A percentile compares a stretch with the other conserved stretches of the same genome.
These are phyloP conservation scores for Porites divaricata DNA, from an alignment of 92 coral and sea anemone species.

Conservation along the genomic window DNA sequence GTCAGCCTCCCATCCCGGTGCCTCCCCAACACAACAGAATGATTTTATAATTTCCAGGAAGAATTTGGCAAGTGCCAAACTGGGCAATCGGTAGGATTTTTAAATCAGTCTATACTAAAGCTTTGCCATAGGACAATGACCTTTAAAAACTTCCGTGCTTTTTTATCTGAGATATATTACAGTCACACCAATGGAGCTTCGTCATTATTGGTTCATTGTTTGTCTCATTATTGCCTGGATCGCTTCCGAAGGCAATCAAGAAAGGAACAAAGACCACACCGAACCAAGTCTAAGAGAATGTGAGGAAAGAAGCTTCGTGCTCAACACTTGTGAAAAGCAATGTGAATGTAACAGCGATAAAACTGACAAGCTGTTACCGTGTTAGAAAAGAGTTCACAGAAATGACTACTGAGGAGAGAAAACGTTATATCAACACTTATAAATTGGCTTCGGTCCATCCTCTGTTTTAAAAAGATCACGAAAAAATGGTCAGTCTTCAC, in stretches of 20 bases:
- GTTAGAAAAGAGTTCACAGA: slow-evolving; percentile 29
- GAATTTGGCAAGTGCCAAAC: too few species aligned
- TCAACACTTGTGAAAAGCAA: slow-evolving; percentile 30
- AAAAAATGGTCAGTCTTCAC: slow-evolving; percentile 4
- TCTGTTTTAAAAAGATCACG: neutral
- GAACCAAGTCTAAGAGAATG: neutral
- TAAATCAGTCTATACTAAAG: too few species aligned
- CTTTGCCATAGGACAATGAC: too few species aligned
- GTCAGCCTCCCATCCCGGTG: too few species aligned
- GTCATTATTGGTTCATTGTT: neutral
- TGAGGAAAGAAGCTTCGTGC: slow-evolving; percentile 18
- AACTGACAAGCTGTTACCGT: slow-evolving; percentile 22
- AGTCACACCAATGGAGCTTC: neutral
- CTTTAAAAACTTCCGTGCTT: neutral
- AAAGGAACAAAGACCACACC: neutral
- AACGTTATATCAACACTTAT: slow-evolving; percentile 18
- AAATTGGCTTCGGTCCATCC: slow-evolving; percentile 3
- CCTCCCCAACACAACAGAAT: too few species aligned
- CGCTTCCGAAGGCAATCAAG: slow-evolving; percentile 1
- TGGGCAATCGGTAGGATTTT: too few species aligned
- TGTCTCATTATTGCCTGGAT: neutral
- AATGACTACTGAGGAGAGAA: slow-evolving; percentile 6
- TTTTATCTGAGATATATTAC: neutral
- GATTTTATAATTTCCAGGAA: too few species aligned
- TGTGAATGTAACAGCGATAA: slow-evolving; percentile 24